phyloP scores from a whole-genome alignment of 2,888 invertebrate genomes.

The Incurvaria masculella region DNA sequence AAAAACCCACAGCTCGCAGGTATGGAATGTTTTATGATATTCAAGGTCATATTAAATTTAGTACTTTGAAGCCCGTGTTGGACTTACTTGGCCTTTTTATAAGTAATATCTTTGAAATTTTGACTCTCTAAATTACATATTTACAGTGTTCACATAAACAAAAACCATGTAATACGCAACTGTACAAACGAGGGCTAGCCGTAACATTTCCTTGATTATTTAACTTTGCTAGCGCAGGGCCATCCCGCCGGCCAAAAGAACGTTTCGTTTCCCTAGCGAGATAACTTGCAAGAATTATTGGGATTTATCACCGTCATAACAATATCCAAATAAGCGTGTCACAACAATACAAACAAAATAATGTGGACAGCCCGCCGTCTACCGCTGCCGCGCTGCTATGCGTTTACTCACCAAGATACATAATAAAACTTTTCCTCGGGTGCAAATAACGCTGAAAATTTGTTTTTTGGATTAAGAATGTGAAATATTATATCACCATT shows the following conservation, averaged over 20 bases:
- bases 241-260: neutral
- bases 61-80: too few relatives aligned
- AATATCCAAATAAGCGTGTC: neutral
- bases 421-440: neutral
- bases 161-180: conserved; percentile 6
- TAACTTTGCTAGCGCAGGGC: neutral
- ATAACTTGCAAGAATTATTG: neutral
- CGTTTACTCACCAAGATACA: neutral
- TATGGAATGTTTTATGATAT: too few relatives aligned
- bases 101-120: too few relatives aligned
- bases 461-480: neutral
- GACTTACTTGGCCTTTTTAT: too few relatives aligned
- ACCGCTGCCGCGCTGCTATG: neutral
- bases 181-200: too few relatives aligned
- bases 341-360: neutral
- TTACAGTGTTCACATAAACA: conserved; percentile 4
- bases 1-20: too few relatives aligned
- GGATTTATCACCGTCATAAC: neutral
- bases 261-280: neutral
- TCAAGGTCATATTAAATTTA: too few relatives aligned
- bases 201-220: neutral
- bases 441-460: neutral
- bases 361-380: neutral
- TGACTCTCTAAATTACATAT: conserved; percentile 2
- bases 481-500: too few relatives aligned